Conservation (phyloP, 2,113 vertebrate species). For the Pitta sordida region DNA sequence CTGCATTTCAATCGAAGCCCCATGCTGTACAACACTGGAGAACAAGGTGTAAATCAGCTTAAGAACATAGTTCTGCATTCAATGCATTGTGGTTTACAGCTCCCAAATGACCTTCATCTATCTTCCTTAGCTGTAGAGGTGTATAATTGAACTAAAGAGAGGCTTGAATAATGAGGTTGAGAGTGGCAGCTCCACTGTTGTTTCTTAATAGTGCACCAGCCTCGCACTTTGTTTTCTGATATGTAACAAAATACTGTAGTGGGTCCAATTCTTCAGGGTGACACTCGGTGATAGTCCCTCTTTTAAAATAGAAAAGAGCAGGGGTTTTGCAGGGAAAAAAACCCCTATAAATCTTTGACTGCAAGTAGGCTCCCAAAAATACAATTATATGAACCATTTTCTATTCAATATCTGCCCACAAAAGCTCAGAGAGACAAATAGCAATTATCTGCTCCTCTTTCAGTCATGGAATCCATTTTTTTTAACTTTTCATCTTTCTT, state of each 20-base stretch:
- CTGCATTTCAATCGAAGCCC: constrained; percentile 71
- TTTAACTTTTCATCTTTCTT: constrained; percentile 1
- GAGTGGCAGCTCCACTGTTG: constrained; percentile 61
- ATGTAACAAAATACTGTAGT: constrained; percentile 72
- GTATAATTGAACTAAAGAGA: constrained; percentile 84
- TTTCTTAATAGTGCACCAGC: constrained; percentile 70
- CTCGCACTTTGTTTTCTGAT: constrained; percentile 46
- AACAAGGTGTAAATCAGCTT: constrained; percentile 84
- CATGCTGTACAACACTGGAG: constrained; percentile 69
- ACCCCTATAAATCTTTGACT: constrained; percentile 58
- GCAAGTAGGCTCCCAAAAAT: constrained; percentile 53
- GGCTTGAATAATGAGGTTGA: constrained; percentile 78
- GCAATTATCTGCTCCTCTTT: constrained; percentile 44
- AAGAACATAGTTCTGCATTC: constrained; percentile 80
- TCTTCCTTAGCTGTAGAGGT: constrained; percentile 81
- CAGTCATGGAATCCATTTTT: not conserved
- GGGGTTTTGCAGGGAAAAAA: constrained; percentile 38
- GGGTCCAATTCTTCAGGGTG: constrained; percentile 75
- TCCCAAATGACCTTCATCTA: constrained; percentile 83
- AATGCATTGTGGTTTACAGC: constrained; percentile 76
- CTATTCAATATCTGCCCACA: constrained; percentile 56
- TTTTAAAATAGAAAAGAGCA: constrained; percentile 69
- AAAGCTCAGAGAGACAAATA: constrained; percentile 45
- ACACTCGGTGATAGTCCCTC: constrained; percentile 70
- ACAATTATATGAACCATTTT: constrained; percentile 61